Evolutionary conservation across 2,797 vertebrate genomes (phyloP).

Genomic region (Mallotus villosus): DNA sequence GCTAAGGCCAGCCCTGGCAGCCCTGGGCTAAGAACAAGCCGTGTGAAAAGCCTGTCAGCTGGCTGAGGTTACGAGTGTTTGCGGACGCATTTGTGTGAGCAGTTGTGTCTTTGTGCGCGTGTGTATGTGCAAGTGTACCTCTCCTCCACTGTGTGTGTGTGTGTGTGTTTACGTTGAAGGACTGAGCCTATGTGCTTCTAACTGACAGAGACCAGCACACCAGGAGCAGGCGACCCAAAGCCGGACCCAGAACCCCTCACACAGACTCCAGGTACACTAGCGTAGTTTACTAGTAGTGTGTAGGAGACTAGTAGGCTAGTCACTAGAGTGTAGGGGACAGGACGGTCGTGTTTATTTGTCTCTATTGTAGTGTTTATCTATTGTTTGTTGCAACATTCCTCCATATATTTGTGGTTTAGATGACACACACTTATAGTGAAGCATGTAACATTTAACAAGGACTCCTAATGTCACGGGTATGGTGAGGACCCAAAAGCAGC

Average conservation of each 20-base stretch:
- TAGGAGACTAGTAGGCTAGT: neutral
- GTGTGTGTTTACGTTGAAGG: too few species aligned
- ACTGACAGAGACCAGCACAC: constrained; percentile 12
- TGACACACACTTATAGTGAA: neutral
- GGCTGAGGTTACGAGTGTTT: too few species aligned
- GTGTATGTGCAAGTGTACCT: neutral
- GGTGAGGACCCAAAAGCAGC: too few species aligned
- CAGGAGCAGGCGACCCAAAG: constrained; percentile 41
- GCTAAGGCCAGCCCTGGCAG: too few species aligned
- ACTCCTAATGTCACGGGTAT: too few species aligned
- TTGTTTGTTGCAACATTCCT: constrained; percentile 8
- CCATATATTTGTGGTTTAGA: constrained; percentile 15
- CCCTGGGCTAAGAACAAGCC: too few species aligned
- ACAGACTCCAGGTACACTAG: constrained; percentile 22
- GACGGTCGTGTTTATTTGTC: too few species aligned
- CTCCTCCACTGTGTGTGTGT: too few species aligned
- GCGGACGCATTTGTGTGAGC: too few species aligned
- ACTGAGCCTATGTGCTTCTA: too few species aligned
- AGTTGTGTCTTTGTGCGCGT: neutral
- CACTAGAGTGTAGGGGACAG: neutral
- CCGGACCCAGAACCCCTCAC: constrained; percentile 30
- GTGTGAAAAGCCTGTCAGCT: too few species aligned
- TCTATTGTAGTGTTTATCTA: neutral
- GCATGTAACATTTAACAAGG: neutral
- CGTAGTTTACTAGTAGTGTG: too few species aligned